Percentiles rank a stretch among this genome's conserved stretches.
Evolutionary conservation across 1,140 invertebrate genomes (phyloP).

Genomic region (Augochlora pura): DNA sequence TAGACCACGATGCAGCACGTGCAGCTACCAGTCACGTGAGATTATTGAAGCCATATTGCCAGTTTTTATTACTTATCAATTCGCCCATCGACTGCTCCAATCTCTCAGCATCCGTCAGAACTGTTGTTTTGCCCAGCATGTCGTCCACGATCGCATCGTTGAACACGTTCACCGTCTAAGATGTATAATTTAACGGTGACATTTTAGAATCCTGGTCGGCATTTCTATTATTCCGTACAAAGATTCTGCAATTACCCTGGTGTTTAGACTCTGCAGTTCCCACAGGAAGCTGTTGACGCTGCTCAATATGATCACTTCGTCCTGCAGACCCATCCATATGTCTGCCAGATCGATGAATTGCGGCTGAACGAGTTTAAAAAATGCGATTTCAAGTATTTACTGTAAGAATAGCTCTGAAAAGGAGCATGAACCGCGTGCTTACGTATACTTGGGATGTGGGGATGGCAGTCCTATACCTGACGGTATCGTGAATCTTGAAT

Average conservation of each 20-base stretch:
- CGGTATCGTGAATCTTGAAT: slow-evolving; percentile 81
- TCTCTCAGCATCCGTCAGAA: slow-evolving; percentile 79
- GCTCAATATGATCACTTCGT: slow-evolving; percentile 83
- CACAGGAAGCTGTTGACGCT: slow-evolving; percentile 81
- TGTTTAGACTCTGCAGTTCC: slow-evolving; percentile 78
- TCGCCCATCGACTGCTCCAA: slow-evolving; percentile 74
- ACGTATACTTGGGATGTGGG: slow-evolving; percentile 84
- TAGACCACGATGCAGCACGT: neutral
- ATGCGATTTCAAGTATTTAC: neutral
- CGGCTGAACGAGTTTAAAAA: slow-evolving; percentile 76
- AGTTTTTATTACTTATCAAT: slow-evolving; percentile 71
- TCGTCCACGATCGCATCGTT: slow-evolving; percentile 71
- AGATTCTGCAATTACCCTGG: slow-evolving; percentile 70
- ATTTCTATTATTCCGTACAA: neutral
- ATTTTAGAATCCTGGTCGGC: no score
- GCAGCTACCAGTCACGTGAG: neutral
- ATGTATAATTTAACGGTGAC: slow-evolving; percentile 43
- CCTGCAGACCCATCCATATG: slow-evolving; percentile 84
- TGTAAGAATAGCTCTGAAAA: no score
- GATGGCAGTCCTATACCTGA: slow-evolving; percentile 83
- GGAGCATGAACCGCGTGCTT: slow-evolving; percentile 67
- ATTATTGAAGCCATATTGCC: neutral
- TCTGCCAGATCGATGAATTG: slow-evolving; percentile 83
- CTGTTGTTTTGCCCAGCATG: slow-evolving; percentile 58
- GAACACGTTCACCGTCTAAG: slow-evolving; percentile 62